phyloP scores from a whole-genome alignment of 2,113 vertebrate genomes.

The Neotoma lepida region DNA sequence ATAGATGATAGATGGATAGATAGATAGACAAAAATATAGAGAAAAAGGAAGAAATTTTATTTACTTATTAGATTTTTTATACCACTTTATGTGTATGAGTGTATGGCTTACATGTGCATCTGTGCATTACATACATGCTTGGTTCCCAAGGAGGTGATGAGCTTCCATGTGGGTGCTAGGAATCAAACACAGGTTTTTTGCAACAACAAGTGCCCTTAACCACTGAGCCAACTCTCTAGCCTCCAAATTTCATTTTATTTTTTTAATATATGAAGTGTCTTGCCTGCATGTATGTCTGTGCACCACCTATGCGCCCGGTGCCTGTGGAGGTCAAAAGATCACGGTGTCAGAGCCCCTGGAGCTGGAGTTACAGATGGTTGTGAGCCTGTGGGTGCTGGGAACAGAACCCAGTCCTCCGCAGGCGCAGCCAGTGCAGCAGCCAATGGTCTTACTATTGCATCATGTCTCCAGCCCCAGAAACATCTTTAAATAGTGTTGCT shows the following conservation, averaged over 20 bases:
- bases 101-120: neutral
- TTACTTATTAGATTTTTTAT: neutral
- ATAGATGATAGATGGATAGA: neutral
- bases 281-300: neutral
- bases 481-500: neutral
- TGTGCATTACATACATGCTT: neutral
- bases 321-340: neutral
- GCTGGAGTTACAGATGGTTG: neutral
- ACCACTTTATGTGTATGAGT: neutral
- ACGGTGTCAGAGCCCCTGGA: neutral
- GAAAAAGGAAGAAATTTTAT: neutral
- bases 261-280: neutral
- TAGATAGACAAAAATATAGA: neutral
- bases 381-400: too few species aligned
- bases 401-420: neutral
- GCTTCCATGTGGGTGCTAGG: neutral
- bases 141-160: neutral
- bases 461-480: neutral
- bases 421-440: neutral
- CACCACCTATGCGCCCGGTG: neutral
- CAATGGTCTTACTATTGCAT: neutral
- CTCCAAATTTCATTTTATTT: neutral
- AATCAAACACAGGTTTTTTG: neutral
- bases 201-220: neutral
- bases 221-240: neutral